Evolutionary conservation across 1,140 invertebrate genomes (phyloP), one percentile per base, ranked within the genome.

Genomic region (Atopsyche davidsoni): DNA sequence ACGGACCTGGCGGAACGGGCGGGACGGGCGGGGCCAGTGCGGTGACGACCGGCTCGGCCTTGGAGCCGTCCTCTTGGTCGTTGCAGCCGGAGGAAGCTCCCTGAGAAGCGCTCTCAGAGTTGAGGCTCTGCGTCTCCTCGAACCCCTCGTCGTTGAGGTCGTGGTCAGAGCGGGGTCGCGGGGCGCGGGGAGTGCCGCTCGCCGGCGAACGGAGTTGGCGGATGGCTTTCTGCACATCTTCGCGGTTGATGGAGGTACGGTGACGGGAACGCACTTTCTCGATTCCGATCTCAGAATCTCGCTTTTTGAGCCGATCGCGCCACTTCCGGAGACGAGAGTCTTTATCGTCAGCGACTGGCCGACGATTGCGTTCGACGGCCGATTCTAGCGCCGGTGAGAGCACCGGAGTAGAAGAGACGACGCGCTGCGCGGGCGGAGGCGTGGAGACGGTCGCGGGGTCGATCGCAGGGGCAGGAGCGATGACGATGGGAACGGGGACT

Each of bases 91-190:
- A 86, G 0, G 83, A 86, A 2, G 84, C 82, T 21, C 83, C 85
- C 51, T 88, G 85, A 36, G 87, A 89, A 1, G 86, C 78, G 1
- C 85, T 88, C 62, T 92, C 89, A 0, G 87, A 90, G 38, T 89
- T 85, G 18, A 90, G 70, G 35, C 73, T 89, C 54, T 90, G 87
- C 0, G 87, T 89, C 69, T 92, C 89, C 64, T 93, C 89, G 61
- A 92, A 92, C 6, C 89, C 89, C 73, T 92, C 89, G 62, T 93
- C 89, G 56, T 88, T 85, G 31, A 87, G 61, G 54, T 87, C 82
- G 52, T 81, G 79, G 47, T 86, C 81, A 10, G 74, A 79, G 25
- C 66, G 69, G 1, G 62, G 59, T 34, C 52, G 17, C 31, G 28
- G 41, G 16, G 4, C 36, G 44, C 44, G 38, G 10, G 47, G 14